Base-by-base conservation (phyloP, 1,140 invertebrate species). In the Arctopsyche grandis region DNA sequence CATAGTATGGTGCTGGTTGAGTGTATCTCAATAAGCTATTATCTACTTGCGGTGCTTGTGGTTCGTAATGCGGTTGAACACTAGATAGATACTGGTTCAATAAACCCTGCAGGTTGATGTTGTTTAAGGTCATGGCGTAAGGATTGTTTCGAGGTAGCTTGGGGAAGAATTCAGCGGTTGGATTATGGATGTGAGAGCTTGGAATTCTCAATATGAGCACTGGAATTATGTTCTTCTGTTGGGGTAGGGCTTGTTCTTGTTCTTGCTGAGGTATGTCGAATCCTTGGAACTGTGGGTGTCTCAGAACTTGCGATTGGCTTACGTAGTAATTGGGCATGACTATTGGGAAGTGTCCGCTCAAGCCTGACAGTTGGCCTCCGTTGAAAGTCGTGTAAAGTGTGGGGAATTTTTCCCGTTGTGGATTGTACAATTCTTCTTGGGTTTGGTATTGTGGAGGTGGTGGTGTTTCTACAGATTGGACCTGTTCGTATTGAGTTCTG, bases 181-280 rank as follows among this genome's bases (percentile, higher is more conserved):
- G 87, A 84, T 88, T 89, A 58, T 86, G 87, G 9, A 91, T 83
- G 78, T 89, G 90, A 48, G 89, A 89, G 74, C 88, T 90, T 48
- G 89, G 90, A 46, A 91, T 87, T 82, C 89, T 87, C 26, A 91
- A 80, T 21, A 90, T 88, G 77, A 91, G 84, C 21, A 91, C 89
- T 38, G 90, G 90, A 16, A 90, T 88, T 5, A 89, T 86, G 78
- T 85, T 84, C 76, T 86, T 86, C 60, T 85, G 84, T 21, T 85
- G 80, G 21, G 85, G 83, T 19, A 84, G 81, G n/a, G 83, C 84
- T 14, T 86, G 85, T 16, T 84, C 84, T n/a, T 86, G 85, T 21
- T 84, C 77, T 69, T 88, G 86, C 75, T 84, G 82, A 22, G 84
- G 86, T 66, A 87, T 60, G 9, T 86, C 87, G 56, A 85, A 84